Evolutionary conservation across 1,140 invertebrate genomes (phyloP), one percentile per base, ranked within the genome.

Genomic region (Metopolophium dirhodum): DNA sequence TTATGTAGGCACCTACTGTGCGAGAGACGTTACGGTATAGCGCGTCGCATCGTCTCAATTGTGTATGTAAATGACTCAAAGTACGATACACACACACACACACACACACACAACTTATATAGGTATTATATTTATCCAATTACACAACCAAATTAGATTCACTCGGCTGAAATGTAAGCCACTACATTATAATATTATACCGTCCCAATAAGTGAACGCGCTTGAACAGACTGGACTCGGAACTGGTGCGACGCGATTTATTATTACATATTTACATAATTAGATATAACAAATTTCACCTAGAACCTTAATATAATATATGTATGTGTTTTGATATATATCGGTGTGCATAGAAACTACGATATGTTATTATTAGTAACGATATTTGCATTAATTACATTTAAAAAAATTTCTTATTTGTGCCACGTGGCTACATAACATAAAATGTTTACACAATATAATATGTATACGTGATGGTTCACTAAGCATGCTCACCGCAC

Each of bases 71-170:
- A 87, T 87, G 26, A 87, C 23, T 45, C 41, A 23, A 86, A 30
- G 8, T 85, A 45, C 82, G 22, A 45, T 4, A n/a, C 61, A n/a
- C 30, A 68, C 57, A 68, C 14, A 68, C 14, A 6, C 11, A 68
- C 26, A 30, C 26, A 30, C 3, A 61, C 9, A 30, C 3, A 61
- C 11, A 77, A 6, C 18, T 8, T 35, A 82, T 22, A 82, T n/a
- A 35, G 35, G 6, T 37, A 22, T 37, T 9, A 82, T 82, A 82
- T 82, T 35, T 82, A 35, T 49, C 45, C 35, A 47, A 87, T 87
- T 51, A 51, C 86, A 35, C n/a, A 49, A 49, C 30, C 86, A 87
- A 87, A 87, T 87, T 87, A 87, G 86, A 47, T 49, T 49, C n/a
- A 87, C 47, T n/a, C 18, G 86, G 20, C 18, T n/a, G n/a, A 37